Base-by-base conservation (phyloP, 2,888 invertebrate genomes). In the Thymelicus sylvestris region DNA sequence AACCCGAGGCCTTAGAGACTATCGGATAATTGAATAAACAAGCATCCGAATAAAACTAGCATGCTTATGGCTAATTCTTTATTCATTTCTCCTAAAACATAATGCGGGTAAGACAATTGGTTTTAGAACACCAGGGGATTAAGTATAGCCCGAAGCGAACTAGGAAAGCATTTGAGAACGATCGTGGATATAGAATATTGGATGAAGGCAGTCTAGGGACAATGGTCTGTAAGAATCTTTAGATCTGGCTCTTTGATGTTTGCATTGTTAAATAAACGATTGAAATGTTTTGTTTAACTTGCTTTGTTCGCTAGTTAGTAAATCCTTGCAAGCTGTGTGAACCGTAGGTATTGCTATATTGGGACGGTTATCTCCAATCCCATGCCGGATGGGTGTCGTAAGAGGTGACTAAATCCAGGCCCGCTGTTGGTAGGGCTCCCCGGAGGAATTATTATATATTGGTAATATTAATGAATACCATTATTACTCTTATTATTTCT, bases 41-140 rank as follows among this genome's bases (percentile, higher is more conserved):
- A 62, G 62, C 47, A 13, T 47, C 47, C 24, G 19, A 41, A 41
- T 39, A 39, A 60, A 61, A 24, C 55, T 55, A 55, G 12, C 8
- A 55, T 55, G 24, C 55, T 55, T 55, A 55, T 55, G 24, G 55
- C 24, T 24, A 55, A 24, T 55, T 55, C 55, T 55, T 55, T 55
- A 55, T 55, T 55, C 55, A 55, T 55, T 55, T 55, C 55, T 55
- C 7, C 55, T 15, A 12, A 55, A 7, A 24, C 55, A 55, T 55
- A 55, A 55, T 55, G 24, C 55, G 24, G 55, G 55, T 55, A 55
- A 55, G 55, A 55, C 55, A 55, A 55, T 55, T 55, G 55, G 24
- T 55, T 55, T 24, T 5, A 19, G 19, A 55, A 12, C 55, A 24
- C 55, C 55, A 24, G 55, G 55, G 55, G 10, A 55, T 55, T 55